Conservation (phyloP, 2,888 invertebrate genomes). For the Dexiosoma caninum region DNA sequence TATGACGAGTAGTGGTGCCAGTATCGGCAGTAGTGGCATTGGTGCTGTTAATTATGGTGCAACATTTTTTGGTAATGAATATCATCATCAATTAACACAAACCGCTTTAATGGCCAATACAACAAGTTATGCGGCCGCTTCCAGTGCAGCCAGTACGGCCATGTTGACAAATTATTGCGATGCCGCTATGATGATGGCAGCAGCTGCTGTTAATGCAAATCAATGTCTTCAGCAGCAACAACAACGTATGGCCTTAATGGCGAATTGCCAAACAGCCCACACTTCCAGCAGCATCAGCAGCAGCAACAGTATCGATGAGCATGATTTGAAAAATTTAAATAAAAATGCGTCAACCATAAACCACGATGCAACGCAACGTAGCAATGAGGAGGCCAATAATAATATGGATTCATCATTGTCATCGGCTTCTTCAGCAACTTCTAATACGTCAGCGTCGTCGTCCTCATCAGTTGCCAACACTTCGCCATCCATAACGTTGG, state of each 20-base stretch:
- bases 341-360: slow-evolving; percentile 15
- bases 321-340: slow-evolving; percentile 55
- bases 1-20: slow-evolving; percentile 8
- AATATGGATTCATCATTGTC: slow-evolving; percentile 64
- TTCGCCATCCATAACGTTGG: slow-evolving; percentile 26
- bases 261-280: slow-evolving; percentile 65
- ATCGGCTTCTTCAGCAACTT: slow-evolving; percentile 69
- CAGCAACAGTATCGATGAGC: slow-evolving; percentile 54
- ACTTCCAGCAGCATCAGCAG: slow-evolving; percentile 60
- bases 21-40: background rate
- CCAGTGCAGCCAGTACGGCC: slow-evolving; percentile 68
- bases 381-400: slow-evolving; percentile 24
- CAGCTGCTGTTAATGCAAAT: slow-evolving; percentile 76
- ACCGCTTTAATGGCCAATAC: slow-evolving; percentile 53
- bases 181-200: slow-evolving; percentile 78
- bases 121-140: slow-evolving; percentile 53
- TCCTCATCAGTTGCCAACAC: slow-evolving; percentile 47
- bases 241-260: slow-evolving; percentile 71
- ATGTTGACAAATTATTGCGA: slow-evolving; percentile 78
- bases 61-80: slow-evolving; percentile 62
- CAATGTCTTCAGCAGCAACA: slow-evolving; percentile 76
- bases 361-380: background rate
- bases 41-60: slow-evolving; percentile 57
- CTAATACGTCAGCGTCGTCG: slow-evolving; percentile 61
- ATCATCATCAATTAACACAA: slow-evolving; percentile 59